Evolutionary conservation across 2,797 vertebrate species (phyloP), one percentile per base, ranked within the genome.

Genomic region (Amblyopsis hoosieri): DNA sequence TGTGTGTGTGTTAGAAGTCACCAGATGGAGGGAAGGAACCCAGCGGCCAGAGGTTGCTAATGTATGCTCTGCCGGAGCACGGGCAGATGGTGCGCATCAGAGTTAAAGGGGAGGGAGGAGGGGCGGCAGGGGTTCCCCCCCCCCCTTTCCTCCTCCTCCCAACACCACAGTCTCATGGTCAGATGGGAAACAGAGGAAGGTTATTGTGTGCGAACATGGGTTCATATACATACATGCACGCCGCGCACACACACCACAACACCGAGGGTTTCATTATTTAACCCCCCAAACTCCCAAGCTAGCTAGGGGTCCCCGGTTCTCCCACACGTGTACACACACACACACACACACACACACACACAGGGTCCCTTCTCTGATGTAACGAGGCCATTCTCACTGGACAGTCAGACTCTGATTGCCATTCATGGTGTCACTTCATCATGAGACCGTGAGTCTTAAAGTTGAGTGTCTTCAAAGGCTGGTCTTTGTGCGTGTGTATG

Each of bases 1-100:
- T 19, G 19, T 19, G 67, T 77, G 64, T 47, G 57, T 64, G 58
- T 66, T 77, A 31, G 1, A 82, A 87, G 81, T 78, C 84, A 84
- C 84, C 89, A 91, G 90, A 92, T 91, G 86, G 85, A 82, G 68
- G 54, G 76, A 76, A 72, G 80, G 33, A 33, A 33, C 33, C 77
- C 70, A 59, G 64, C 53, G 62, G 48, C 81, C 72, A 61, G 75
- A 80, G 77, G 79, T 77, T 69, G 82, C 56, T 86, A 81, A 86
- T 87, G 55, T 83, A 89, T 87, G 79, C 78, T n/a, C 78, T n/a
- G 69, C 78, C 70, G 69, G 87, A 88, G 76, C 77, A 67, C 70
- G 78, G 83, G 79, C 88, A 92, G 87, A 88, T 85, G 89, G 91
- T 86, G 87, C 83, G 77, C 91, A 92, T 92, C 89, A 91, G 82